These are phyloP conservation scores for Lordiphosa fenestrarum DNA, from an alignment of 2,888 invertebrate species.

Conservation along the genomic window DNA sequence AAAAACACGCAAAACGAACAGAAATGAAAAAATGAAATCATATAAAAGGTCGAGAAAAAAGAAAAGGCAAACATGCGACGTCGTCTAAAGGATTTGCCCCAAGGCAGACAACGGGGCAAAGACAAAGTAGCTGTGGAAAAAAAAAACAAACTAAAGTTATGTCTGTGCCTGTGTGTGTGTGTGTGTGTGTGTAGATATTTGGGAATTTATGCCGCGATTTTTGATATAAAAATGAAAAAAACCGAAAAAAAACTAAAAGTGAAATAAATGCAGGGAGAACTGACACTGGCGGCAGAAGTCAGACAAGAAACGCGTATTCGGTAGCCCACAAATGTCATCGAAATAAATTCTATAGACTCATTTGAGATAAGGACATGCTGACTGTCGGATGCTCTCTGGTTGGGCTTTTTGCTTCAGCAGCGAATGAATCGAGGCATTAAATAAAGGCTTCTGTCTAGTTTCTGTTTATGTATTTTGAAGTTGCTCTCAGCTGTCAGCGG, in stretches of 20 bases:
- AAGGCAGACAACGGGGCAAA: slow-evolving; percentile 58
- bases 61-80: slow-evolving; percentile 63
- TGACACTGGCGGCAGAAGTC: slow-evolving; percentile 23
- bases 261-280: slow-evolving; percentile 47
- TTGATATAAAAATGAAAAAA: slow-evolving; percentile 30
- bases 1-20: slow-evolving; percentile 21
- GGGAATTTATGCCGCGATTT: slow-evolving; percentile 64
- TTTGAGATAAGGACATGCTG: no score
- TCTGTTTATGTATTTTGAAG: no score
- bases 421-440: no score
- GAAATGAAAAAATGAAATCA: slow-evolving; percentile 56
- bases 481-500: no score
- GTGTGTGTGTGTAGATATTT: slow-evolving; percentile 39
- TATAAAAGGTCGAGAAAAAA: slow-evolving; percentile 45
- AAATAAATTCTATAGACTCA: slow-evolving; percentile 21
- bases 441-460: no score
- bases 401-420: no score
- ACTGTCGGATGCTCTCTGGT: no score
- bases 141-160: slow-evolving; percentile 30
- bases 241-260: slow-evolving; percentile 26
- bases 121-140: slow-evolving; percentile 64
- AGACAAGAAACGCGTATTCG: slow-evolving; percentile 42
- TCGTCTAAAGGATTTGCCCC: slow-evolving; percentile 72
- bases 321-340: slow-evolving; percentile 39
- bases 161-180: slow-evolving; percentile 11